Percentiles rank a stretch among this genome's conserved stretches.
Evolutionary conservation across 2,888 invertebrate species (phyloP).

Genomic region (Nomada fabriciana): DNA sequence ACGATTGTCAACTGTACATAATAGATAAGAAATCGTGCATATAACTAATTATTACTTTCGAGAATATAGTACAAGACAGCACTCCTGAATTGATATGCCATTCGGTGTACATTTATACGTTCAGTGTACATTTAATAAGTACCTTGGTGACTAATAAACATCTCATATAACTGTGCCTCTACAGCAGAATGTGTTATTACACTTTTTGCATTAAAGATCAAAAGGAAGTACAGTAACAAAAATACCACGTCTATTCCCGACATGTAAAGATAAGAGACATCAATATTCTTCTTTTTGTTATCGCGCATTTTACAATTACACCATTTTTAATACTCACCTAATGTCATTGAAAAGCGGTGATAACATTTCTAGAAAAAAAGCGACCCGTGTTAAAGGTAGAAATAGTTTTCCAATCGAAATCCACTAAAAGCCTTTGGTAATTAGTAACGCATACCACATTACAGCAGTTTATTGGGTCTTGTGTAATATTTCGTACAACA

Average conservation of each 20-base stretch:
- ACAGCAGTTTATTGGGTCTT: constrained; percentile 69
- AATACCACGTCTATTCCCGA: not conserved
- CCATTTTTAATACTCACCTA: constrained; percentile 1
- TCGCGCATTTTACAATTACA: not conserved
- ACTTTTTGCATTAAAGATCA: not conserved
- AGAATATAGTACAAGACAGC: constrained; percentile 68
- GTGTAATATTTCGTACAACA: constrained; percentile 70
- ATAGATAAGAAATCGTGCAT: constrained; percentile 46
- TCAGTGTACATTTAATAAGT: constrained; percentile 70
- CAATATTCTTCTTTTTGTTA: not conserved
- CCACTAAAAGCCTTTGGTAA: constrained; percentile 30
- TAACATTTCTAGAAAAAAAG: not conserved
- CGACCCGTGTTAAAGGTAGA: not conserved
- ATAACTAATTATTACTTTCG: constrained; percentile 55
- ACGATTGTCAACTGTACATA: constrained; percentile 64
- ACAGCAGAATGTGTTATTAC: constrained; percentile 13
- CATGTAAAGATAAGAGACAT: not conserved
- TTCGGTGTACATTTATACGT: constrained; percentile 65
- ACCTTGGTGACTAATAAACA: constrained; percentile 67
- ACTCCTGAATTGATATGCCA: constrained; percentile 68
- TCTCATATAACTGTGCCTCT: constrained; percentile 64
- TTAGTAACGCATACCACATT: constrained; percentile 61
- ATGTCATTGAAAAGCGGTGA: not conserved
- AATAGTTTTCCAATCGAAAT: constrained; percentile 16
- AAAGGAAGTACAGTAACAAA: not conserved